Evolutionary conservation across 2,113 vertebrate species (phyloP).

Genomic region (Lasiurus cinereus): DNA sequence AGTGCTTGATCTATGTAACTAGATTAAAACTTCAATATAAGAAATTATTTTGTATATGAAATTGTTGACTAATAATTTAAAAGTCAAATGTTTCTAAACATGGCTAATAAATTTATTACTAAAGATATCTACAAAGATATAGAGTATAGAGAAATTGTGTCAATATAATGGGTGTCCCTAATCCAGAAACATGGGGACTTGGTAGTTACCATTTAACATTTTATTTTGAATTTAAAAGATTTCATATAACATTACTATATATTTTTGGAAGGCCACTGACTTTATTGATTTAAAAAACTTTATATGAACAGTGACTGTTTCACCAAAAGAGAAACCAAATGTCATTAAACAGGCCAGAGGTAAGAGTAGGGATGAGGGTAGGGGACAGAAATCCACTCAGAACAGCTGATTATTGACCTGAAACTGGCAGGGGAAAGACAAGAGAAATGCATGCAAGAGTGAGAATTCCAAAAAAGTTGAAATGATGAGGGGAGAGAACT

Average conservation of each 20-base stretch:
- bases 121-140: neutral
- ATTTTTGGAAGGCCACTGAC: neutral
- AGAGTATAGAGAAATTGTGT: neutral
- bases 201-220: neutral
- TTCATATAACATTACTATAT: neutral
- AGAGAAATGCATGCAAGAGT: too few species aligned
- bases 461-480: too few species aligned
- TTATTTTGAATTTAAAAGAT: neutral
- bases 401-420: too few species aligned
- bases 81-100: conserved; percentile 73
- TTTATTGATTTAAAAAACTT: too few species aligned
- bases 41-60: conserved; percentile 63
- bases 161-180: neutral
- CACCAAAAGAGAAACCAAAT: too few species aligned
- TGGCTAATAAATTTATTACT: neutral
- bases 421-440: too few species aligned
- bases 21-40: conserved; percentile 65
- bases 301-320: too few species aligned
- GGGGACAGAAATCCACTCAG: too few species aligned
- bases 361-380: too few species aligned
- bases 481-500: too few species aligned
- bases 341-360: too few species aligned
- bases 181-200: neutral
- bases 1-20: conserved; percentile 68
- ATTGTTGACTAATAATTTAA: conserved; percentile 71